These are phyloP conservation scores for Sarcophaga variegata DNA, from an alignment of 2,888 invertebrate species.

Conservation along the genomic window DNA sequence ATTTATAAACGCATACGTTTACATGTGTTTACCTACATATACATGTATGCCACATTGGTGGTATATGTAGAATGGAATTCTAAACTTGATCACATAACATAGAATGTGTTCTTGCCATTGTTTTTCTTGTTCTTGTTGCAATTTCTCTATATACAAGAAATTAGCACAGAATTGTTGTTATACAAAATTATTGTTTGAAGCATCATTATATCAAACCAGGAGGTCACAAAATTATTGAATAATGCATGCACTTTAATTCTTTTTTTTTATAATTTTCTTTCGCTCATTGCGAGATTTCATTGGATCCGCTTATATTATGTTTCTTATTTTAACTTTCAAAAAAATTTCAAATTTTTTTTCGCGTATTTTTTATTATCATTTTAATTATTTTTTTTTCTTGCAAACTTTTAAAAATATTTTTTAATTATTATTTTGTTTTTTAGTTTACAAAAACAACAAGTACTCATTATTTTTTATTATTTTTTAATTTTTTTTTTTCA, in stretches of 20 bases:
- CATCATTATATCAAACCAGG: no score
- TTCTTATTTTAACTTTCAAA: slow-evolving; percentile 3
- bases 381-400: slow-evolving; percentile 18
- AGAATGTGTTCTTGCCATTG: neutral
- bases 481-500: slow-evolving; percentile 32
- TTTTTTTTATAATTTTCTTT: slow-evolving; percentile 13
- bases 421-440: slow-evolving; percentile 31
- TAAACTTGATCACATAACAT: neutral
- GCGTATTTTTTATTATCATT: neutral
- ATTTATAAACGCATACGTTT: neutral
- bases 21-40: neutral
- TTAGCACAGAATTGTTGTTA: neutral
- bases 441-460: slow-evolving; percentile 28
- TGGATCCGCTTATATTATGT: slow-evolving; percentile 2
- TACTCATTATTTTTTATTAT: slow-evolving; percentile 37
- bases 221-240: slow-evolving; percentile 2
- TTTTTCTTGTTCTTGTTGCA: neutral
- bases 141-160: neutral
- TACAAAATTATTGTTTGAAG: no score
- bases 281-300: neutral
- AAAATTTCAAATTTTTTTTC: slow-evolving; percentile 7
- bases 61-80: no score
- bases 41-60: neutral
- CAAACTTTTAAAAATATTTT: neutral
- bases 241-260: slow-evolving; percentile 41